Percentiles rank a stretch among this genome's conserved stretches.
Conservation (phyloP, 2,888 invertebrate genomes). For the Tromatobia lineatoria region DNA sequence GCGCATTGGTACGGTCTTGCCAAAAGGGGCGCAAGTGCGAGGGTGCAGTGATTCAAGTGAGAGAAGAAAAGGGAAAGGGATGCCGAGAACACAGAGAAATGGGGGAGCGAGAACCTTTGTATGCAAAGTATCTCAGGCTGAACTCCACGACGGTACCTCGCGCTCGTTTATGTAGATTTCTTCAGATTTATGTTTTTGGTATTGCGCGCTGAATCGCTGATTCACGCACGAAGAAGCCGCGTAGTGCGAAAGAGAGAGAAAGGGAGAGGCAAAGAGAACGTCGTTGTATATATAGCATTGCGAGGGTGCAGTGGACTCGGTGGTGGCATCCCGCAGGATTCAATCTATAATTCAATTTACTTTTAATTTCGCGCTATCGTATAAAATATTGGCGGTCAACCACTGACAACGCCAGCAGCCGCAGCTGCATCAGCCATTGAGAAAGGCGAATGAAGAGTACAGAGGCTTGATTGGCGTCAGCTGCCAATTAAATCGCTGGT, state of each 20-base stretch:
- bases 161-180: conserved; percentile 76
- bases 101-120: conserved; percentile 69
- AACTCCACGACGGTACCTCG: conserved; percentile 72
- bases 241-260: neutral
- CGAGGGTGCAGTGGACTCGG: conserved; percentile 11
- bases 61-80: conserved; percentile 10
- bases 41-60: conserved; percentile 30
- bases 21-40: neutral
- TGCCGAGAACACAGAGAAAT: conserved; percentile 21
- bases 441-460: conserved; percentile 53
- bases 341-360: conserved; percentile 69
- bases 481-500: conserved; percentile 68
- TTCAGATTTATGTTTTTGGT: conserved; percentile 76
- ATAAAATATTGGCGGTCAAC: conserved; percentile 64
- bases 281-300: neutral
- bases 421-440: conserved; percentile 26
- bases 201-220: conserved; percentile 76
- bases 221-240: conserved; percentile 66
- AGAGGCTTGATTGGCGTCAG: conserved; percentile 63
- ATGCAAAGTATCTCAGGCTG: conserved; percentile 75
- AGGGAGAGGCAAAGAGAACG: neutral
- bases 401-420: conserved; percentile 30
- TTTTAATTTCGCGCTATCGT: conserved; percentile 66
- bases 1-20: neutral
- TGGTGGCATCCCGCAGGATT: conserved; percentile 33